These are phyloP conservation scores for Myotis yumanensis DNA, from an alignment of 2,113 vertebrate genomes.

Conservation along the genomic window DNA sequence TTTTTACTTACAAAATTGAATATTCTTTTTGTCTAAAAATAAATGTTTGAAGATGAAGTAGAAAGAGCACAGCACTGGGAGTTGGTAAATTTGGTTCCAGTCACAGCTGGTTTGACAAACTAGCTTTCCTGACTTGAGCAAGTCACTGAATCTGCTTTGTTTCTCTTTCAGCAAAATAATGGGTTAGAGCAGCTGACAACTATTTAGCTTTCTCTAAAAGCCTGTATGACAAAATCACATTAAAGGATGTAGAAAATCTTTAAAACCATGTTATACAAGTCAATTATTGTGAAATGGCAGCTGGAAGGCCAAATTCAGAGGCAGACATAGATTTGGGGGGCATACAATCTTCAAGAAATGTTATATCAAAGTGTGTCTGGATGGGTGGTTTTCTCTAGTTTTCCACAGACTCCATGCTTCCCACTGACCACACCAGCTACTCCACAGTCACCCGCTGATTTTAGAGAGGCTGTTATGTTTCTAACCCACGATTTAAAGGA, in stretches of 20 bases:
- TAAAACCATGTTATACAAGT: background rate
- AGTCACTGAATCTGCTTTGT: background rate
- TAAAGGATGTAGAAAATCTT: background rate
- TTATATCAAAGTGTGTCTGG: background rate
- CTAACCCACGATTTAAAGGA: background rate
- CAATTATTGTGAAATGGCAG: background rate
- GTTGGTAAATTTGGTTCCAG: background rate
- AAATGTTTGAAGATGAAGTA: background rate
- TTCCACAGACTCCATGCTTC: background rate
- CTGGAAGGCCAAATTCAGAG: background rate
- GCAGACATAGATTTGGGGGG: background rate
- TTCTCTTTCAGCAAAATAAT: background rate
- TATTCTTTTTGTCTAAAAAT: background rate
- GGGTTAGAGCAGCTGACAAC: background rate
- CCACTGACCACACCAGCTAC: background rate
- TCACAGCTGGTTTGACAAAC: background rate
- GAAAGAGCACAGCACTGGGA: background rate
- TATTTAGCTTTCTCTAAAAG: conserved; percentile 4
- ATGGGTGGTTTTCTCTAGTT: background rate
- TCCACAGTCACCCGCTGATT: background rate
- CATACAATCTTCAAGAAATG: background rate
- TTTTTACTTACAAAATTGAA: conserved; percentile 2
- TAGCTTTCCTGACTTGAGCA: background rate
- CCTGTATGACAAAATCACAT: background rate
- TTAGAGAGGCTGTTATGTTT: conserved; percentile 9